Evolutionary conservation across 2,113 vertebrate genomes (phyloP), one percentile per base, ranked within the genome.

Genomic region (Scytalopus superciliaris): DNA sequence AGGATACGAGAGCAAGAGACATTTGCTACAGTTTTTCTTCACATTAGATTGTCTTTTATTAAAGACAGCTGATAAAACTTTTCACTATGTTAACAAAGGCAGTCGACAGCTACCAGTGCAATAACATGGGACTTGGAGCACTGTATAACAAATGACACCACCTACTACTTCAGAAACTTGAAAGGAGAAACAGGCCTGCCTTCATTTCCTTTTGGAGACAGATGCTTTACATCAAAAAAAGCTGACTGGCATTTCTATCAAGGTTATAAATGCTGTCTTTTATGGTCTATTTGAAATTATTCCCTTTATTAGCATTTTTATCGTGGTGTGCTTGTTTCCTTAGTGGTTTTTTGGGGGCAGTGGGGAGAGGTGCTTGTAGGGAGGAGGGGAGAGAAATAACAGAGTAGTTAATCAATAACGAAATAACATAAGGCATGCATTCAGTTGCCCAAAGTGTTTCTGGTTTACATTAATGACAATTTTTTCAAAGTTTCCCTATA

Each of bases 151-250:
- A 97, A 98, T 95, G 96, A 97, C 80, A 94, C 92, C 82, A 70
- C 90, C 94, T 95, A 96, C 96, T 93, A 93, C 90, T 97, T 96
- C 95, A 96, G 80, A 97, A 94, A 92, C 93, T 92, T 89, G 78
- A 97, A 96, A 97, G 92, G 53, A 96, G 92, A 95, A 95, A 90
- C 96, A 96, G 92, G 81, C 68, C 80, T 95, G 93, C 92, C 79
- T 95, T 97, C 82, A 96, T 96, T 98, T 97, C 97, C 96, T 96
- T 94, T 91, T 91, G 64, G 77, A 96, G 90, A 96, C 97, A 97
- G 94, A 98, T 93, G 94, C 94, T 98, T 98, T 97, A 92, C 80
- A 96, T 98, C 97, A 97, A 95, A 97, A 90, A 91, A 87, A 95
- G 53, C 90, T 97, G 95, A 97, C 84, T 96, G 92, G 91, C 63